Base-by-base conservation (phyloP, 2,797 vertebrate species). In the Myotis daubentonii region DNA sequence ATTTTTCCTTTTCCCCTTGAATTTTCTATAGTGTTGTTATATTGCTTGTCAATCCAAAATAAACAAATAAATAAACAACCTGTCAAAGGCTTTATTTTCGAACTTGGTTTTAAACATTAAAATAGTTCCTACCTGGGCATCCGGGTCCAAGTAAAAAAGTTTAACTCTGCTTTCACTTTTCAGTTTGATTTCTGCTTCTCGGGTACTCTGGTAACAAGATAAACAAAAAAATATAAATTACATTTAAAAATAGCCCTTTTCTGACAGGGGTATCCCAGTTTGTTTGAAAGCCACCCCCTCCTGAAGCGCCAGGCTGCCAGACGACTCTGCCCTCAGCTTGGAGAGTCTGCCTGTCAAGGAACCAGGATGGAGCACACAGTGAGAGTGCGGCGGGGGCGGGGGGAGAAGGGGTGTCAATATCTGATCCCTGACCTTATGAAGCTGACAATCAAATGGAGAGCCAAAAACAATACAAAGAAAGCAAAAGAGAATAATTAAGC, bases 141-240 rank as follows among this genome's bases (percentile, higher is more conserved):
- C 99, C 22, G 99, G 98, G 97, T 99, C 99, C 98, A 99, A 96
- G 38, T 98, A 98, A 97, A 99, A 99, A 49, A 99, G 99, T 94
- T 99, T 99, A 90, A 99, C 98, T 78, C 99, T 98, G 94, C 98
- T 99, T 98, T 99, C 99, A 97, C 98, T 99, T 98, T 98, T 99
- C 98, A 99, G 98, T 97, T 99, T 99, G 65, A 98, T 98, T 98
- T 99, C 99, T 25, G 99, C 98, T 95, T 99, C 99, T 98, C 99
- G 99, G 93, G 98, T 98, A 70, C 98, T 99, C 99, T 99, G 97
- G 84, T 80, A 87, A 97, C 97, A 97, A 97, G 23, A 97, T 65
- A 87, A 96, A 94, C 30, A 84, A 33, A 93, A 76, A 76, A 17
- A 93, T 44, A 80, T n/a, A 91, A 74, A 22, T 33, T 22, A 87